A percentile compares a stretch with the other conserved stretches of the same genome.
Conservation (phyloP, 2,888 invertebrate species). For the Agyllia agylla region DNA sequence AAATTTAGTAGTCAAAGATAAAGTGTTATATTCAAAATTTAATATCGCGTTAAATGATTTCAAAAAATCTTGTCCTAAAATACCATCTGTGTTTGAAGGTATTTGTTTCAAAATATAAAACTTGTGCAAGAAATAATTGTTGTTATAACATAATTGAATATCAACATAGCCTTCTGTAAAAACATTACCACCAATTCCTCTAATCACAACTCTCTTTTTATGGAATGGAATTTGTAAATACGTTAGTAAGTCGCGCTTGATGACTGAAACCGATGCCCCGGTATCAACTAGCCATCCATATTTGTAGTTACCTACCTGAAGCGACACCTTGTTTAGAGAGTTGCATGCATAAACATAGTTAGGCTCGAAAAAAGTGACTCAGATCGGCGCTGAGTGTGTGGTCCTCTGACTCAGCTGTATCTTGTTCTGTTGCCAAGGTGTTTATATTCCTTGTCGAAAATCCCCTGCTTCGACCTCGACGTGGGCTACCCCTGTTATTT, state of each 20-base stretch:
- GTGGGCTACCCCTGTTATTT: too few species aligned
- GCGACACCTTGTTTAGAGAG: too few species aligned
- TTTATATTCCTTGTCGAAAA: too few species aligned
- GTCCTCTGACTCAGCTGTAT: too few species aligned
- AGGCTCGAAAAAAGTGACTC: too few species aligned
- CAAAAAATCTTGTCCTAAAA: neutral
- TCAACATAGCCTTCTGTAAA: neutral
- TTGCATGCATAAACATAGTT: too few species aligned
- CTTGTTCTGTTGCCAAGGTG: too few species aligned
- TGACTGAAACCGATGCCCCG: neutral
- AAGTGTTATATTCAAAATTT: neutral
- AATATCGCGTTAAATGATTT: neutral
- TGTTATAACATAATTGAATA: neutral
- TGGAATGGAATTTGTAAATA: neutral
- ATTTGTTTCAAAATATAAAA: neutral
- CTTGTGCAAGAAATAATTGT: neutral
- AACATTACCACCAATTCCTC: neutral
- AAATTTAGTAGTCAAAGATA: neutral
- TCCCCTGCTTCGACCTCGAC: too few species aligned
- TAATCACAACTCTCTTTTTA: neutral
- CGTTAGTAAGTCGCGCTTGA: too few species aligned
- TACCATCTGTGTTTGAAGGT: neutral
- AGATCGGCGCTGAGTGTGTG: too few species aligned
- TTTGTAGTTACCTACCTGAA: too few species aligned
- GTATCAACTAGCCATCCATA: too few species aligned